Conservation (phyloP, 2,113 vertebrate species). For the Entomyzon cyanotis region DNA sequence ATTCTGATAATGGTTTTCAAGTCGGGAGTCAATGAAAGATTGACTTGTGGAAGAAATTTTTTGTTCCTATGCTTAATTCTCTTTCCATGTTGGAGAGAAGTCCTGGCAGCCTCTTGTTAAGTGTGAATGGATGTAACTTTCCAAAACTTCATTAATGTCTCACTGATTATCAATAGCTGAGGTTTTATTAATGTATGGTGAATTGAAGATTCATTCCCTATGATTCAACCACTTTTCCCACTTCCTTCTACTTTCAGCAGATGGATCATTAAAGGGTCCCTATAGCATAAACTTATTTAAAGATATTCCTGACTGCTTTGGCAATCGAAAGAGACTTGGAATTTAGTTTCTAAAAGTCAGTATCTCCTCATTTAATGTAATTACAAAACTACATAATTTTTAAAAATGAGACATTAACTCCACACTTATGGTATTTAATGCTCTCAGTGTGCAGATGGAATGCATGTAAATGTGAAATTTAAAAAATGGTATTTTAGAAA, state of each 20-base stretch:
- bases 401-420: conserved; percentile 70
- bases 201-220: background rate
- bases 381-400: conserved; percentile 62
- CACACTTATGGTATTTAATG: conserved; percentile 69
- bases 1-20: background rate
- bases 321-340: conserved; percentile 50
- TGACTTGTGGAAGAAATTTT: background rate
- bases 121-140: background rate
- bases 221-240: background rate
- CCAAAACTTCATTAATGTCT: background rate
- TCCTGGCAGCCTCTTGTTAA: background rate
- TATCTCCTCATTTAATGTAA: conserved; percentile 56
- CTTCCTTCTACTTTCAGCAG: conserved; percentile 8
- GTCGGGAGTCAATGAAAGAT: background rate
- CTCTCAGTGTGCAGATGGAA: conserved; percentile 51
- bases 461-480: conserved; percentile 72
- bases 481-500: conserved; percentile 67
- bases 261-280: conserved; percentile 54
- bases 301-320: conserved; percentile 57
- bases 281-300: conserved; percentile 55
- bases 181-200: background rate
- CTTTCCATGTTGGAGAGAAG: background rate
- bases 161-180: background rate
- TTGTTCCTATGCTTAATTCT: background rate
- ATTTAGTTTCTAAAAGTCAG: conserved; percentile 67